phyloP scores from a whole-genome alignment of 2,888 invertebrate species.

The Phengaris arion region DNA sequence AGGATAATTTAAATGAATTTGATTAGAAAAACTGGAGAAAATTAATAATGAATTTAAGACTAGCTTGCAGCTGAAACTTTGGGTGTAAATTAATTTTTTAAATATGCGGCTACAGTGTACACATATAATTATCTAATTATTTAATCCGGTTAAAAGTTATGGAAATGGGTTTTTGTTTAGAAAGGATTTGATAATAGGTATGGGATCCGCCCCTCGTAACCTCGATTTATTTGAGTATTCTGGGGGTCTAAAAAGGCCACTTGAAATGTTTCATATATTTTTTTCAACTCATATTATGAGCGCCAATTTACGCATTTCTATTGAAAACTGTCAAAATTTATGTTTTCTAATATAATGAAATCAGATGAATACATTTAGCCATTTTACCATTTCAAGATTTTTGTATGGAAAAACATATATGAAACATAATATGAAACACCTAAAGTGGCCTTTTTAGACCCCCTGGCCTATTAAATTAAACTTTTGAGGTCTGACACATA shows the following conservation, averaged over 20 bases:
- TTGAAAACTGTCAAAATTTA: no score
- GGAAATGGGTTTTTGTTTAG: background rate
- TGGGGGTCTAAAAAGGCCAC: background rate
- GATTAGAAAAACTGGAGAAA: background rate
- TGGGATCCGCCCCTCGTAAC: background rate
- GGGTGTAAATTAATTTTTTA: background rate
- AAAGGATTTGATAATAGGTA: background rate
- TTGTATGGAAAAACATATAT: no score
- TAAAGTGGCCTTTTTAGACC: no score
- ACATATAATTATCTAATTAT: constrained; percentile 9
- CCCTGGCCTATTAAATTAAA: constrained; percentile 4
- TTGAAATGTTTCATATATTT: no score
- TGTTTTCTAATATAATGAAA: no score
- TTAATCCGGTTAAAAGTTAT: constrained; percentile 1
- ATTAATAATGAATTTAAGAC: background rate
- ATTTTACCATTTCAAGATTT: no score
- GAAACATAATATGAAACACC: no score
- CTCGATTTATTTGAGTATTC: background rate
- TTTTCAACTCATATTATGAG: no score
- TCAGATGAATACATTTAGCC: no score
- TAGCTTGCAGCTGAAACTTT: background rate
- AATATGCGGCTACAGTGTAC: background rate
- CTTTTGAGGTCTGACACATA: background rate
- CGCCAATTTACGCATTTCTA: no score
- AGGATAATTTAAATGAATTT: background rate